phyloP scores from a whole-genome alignment of 2,888 invertebrate species.

The Aricia artaxerxes region DNA sequence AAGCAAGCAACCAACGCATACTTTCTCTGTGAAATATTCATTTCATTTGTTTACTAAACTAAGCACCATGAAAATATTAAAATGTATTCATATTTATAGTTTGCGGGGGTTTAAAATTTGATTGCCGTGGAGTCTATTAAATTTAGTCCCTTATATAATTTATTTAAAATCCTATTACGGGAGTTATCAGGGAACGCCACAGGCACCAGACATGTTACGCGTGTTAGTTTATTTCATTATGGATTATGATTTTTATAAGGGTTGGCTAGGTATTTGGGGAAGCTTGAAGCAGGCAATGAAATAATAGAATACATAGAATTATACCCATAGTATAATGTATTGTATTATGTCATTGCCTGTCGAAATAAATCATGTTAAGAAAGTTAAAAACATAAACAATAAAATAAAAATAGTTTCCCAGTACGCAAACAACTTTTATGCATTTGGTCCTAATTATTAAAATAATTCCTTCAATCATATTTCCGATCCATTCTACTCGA shows the following conservation, averaged over 20 bases:
- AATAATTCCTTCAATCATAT: too few species aligned
- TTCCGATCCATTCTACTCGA: too few species aligned
- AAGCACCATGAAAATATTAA: not conserved
- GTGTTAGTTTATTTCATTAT: slow-evolving; percentile 1
- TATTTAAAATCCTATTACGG: slow-evolving; percentile 29
- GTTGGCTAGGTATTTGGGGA: not conserved
- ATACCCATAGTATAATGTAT: too few species aligned
- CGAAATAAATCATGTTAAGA: too few species aligned
- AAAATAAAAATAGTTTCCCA: too few species aligned
- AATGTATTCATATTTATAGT: not conserved
- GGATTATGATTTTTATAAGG: not conserved
- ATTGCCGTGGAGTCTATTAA: slow-evolving; percentile 8
- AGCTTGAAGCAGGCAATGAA: too few species aligned
- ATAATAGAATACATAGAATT: too few species aligned
- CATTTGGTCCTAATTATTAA: too few species aligned
- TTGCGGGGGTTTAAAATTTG: not conserved
- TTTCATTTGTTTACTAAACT: not conserved
- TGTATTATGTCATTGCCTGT: too few species aligned
- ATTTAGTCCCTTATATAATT: slow-evolving; percentile 27
- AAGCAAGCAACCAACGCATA: not conserved
- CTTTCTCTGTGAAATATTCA: not conserved
- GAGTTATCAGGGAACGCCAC: slow-evolving; percentile 20
- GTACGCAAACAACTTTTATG: too few species aligned
- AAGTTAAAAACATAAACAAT: too few species aligned
- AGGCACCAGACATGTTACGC: slow-evolving; percentile 3